Base-by-base conservation (phyloP, 2,888 invertebrate species). In the Nemoura dubitans region DNA sequence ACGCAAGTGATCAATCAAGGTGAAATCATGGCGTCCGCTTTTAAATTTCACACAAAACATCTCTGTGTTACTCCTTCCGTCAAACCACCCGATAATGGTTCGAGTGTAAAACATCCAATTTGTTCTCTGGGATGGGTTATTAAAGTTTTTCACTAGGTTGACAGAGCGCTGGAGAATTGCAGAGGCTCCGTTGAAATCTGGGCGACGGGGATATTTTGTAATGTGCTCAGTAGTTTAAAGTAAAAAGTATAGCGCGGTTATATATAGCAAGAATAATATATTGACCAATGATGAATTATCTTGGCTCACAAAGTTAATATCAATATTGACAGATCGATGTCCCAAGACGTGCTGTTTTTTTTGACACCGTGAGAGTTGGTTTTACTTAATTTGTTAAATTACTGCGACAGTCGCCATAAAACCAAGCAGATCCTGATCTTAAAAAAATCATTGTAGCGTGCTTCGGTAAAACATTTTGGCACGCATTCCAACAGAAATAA, bases 1-100 rank as follows among this genome's bases (percentile, higher is more conserved):
- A 83, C 85, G 76, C 83, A 83, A 87, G 87, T 87, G 87, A 87
- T 87, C 87, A 87, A 87, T 87, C 87, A 87, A 87, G 87, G 87
- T 87, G 86, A 85, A 87, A 81, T 87, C 85, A 28, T 36, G 85
- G 78, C n/a, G 84, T 28, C 42, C 42, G 80, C 43, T 85, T 85
- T 83, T 87, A 86, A 59, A 81, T 27, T 76, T 26, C 84, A 30
- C 21, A 84, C 84, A 84, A 84, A 84, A 84, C 84, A 84, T 84
- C 59, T 76, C 59, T 27, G 59, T 30, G 59, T 59, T 29, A 84
- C 81, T 30, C 76, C 59, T 84, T 76, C 84, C 59, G 7, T 76
- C 26, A 83, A 83, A 83, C 30, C 83, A 83, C 42, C 81, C 83
- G 83, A 43, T 83, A 42, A 83, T 83, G 42, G 26, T 30, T 83